A percentile compares a stretch with the other conserved stretches of the same genome.
Evolutionary conservation across 2,797 vertebrate species (phyloP).

Genomic region (Brachymystax lenok): DNA sequence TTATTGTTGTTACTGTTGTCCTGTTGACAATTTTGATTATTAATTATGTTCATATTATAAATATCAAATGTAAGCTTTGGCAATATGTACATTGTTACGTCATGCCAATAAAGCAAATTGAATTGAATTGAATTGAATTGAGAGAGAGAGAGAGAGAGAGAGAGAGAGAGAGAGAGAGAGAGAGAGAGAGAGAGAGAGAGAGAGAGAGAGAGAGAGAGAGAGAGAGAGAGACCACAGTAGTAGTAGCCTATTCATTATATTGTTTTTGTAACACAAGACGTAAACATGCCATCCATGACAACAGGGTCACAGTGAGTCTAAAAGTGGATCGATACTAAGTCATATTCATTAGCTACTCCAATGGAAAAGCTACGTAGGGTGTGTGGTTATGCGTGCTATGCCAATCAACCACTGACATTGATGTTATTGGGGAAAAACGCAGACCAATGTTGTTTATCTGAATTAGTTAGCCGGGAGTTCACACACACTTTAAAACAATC

Average conservation of each 20-base stretch:
- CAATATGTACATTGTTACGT: too few relatives aligned
- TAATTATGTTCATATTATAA: too few relatives aligned
- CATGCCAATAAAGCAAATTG: too few relatives aligned
- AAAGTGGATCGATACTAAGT: constrained; percentile 58
- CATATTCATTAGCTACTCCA: constrained; percentile 61
- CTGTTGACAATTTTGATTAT: too few relatives aligned
- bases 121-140: too few relatives aligned
- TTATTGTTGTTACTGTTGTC: too few relatives aligned
- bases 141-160: too few relatives aligned
- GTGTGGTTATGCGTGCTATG: constrained; percentile 59
- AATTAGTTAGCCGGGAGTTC: constrained; percentile 38
- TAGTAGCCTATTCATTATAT: too few relatives aligned
- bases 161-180: background rate
- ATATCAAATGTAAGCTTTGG: too few relatives aligned
- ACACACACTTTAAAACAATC: constrained; percentile 46
- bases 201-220: too few relatives aligned
- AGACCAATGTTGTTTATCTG: constrained; percentile 31
- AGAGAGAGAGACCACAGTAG: too few relatives aligned
- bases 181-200: background rate
- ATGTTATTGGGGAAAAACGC: background rate
- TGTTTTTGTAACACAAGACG: background rate
- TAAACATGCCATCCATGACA: constrained; percentile 55
- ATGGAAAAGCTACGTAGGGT: constrained; percentile 41
- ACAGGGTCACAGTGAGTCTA: constrained; percentile 58
- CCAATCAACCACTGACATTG: constrained; percentile 64